Percentiles rank a stretch among this genome's conserved stretches.
Evolutionary conservation across 2,113 vertebrate species (phyloP).

Genomic region (Nematolebias whitei): DNA sequence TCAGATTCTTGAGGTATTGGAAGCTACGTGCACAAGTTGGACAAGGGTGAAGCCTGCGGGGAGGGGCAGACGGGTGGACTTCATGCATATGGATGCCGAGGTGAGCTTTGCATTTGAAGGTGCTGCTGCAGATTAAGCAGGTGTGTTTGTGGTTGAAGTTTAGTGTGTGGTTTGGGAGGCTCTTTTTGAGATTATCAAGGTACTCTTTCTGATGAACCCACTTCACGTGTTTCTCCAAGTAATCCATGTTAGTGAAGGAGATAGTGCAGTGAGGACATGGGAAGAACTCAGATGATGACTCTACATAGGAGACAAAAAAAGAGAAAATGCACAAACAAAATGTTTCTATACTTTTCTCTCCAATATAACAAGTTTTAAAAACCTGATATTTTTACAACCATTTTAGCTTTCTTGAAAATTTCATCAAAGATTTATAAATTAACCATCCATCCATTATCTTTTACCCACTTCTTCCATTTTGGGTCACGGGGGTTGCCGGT

Average conservation of each 20-base stretch:
- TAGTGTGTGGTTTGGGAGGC: constrained; percentile 56
- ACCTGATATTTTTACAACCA: not conserved
- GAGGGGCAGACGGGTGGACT: constrained; percentile 71
- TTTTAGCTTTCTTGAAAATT: too few species aligned
- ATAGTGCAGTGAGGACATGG: constrained; percentile 79
- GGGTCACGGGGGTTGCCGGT: too few species aligned
- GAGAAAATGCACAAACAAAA: not conserved
- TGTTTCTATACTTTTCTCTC: not conserved
- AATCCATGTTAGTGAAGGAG: constrained; percentile 77
- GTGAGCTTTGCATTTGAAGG: constrained; percentile 76
- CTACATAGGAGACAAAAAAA: constrained; percentile 33
- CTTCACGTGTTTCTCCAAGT: constrained; percentile 81
- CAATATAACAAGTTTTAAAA: not conserved
- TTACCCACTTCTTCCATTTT: too few species aligned
- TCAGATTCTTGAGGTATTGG: constrained; percentile 84
- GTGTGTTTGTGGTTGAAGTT: constrained; percentile 69
- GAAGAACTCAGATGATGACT: constrained; percentile 65
- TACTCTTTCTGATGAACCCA: constrained; percentile 82
- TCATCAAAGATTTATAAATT: too few species aligned
- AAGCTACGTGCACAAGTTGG: constrained; percentile 86
- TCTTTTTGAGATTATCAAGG: constrained; percentile 73
- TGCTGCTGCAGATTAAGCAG: constrained; percentile 76
- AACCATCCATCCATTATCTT: too few species aligned
- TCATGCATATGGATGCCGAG: constrained; percentile 75
- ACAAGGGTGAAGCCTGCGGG: constrained; percentile 79